These are phyloP conservation scores for Corticium candelabrum DNA, from an alignment of 37 sponge, comb jelly and placozoan species.

Conservation along the genomic window DNA sequence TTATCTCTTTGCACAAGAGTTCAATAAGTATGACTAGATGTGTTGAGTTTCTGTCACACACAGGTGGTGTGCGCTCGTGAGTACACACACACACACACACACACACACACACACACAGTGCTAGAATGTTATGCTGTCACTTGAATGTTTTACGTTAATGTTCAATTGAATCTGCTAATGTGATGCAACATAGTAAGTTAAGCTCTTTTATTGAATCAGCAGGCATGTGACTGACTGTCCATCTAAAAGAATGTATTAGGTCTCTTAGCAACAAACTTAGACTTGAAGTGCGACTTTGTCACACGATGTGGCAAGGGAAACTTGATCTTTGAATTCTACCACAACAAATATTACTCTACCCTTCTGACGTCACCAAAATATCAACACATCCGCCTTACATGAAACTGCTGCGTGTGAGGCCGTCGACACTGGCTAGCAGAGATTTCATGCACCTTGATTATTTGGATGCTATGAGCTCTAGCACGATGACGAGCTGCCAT, in stretches of 20 bases:
- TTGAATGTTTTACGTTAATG: too few species aligned
- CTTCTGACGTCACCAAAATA: not conserved
- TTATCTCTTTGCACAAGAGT: too few species aligned
- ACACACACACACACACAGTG: too few species aligned
- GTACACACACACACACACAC: too few species aligned
- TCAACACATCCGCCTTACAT: slow-evolving; percentile 38
- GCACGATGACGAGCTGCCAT: slow-evolving; percentile 96
- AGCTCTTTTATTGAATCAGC: too few species aligned
- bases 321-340: slow-evolving; percentile 67
- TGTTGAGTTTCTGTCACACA: too few species aligned
- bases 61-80: too few species aligned
- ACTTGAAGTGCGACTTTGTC: slow-evolving; percentile 57
- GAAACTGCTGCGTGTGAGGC: slow-evolving; percentile 65
- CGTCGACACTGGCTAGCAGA: slow-evolving; percentile 70
- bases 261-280: slow-evolving; percentile 66
- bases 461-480: slow-evolving; percentile 77
- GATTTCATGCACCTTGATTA: slow-evolving; percentile 73
- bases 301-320: slow-evolving; percentile 96
- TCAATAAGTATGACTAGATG: too few species aligned
- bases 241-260: slow-evolving; percentile 83
- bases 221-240: too few species aligned
- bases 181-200: too few species aligned
- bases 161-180: too few species aligned
- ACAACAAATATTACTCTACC: not conserved
- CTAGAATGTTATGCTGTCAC: too few species aligned